Conservation (phyloP, 2,797 vertebrate species). For the Melanotaenia maccullochi region DNA sequence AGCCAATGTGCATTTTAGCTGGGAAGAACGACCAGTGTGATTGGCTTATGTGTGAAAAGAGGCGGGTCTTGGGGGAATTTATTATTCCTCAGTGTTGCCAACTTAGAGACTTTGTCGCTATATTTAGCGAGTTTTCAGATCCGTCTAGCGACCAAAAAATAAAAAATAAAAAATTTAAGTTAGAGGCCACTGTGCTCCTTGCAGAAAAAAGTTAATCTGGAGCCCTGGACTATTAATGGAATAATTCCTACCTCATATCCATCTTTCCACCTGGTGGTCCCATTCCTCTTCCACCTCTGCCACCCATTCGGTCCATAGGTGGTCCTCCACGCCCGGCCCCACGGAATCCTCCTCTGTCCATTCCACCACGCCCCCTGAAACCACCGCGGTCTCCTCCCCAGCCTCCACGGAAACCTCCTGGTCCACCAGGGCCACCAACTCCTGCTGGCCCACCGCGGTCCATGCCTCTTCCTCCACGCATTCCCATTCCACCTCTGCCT, state of each 20-base stretch:
- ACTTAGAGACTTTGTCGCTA: no score
- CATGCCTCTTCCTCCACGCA: slow-evolving; percentile 93
- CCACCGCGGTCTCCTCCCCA: slow-evolving; percentile 92
- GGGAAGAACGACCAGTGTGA: no score
- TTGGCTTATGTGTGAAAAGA: no score
- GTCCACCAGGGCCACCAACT: slow-evolving; percentile 85
- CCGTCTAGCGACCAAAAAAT: no score
- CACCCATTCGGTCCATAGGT: slow-evolving; percentile 92
- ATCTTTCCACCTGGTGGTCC: slow-evolving; percentile 96
- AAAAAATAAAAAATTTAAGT: no score
- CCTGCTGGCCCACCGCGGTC: slow-evolving; percentile 86
- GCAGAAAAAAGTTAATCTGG: background rate
- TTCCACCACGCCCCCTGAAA: slow-evolving; percentile 92
- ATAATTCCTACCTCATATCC: slow-evolving; percentile 88
- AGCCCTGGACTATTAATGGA: background rate
- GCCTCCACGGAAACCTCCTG: slow-evolving; percentile 91
- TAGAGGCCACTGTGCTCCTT: no score
- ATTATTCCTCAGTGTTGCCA: no score
- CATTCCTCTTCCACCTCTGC: slow-evolving; percentile 88
- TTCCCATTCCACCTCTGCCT: slow-evolving; percentile 91
- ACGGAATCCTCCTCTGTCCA: slow-evolving; percentile 94
- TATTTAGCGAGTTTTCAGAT: no score
- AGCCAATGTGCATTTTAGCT: no score
- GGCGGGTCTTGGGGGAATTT: no score
- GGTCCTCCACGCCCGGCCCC: slow-evolving; percentile 88